Percentiles rank a stretch among this genome's conserved stretches.
Evolutionary conservation across 2,888 invertebrate genomes (phyloP).

Genomic region (Hylaea fasciaria): DNA sequence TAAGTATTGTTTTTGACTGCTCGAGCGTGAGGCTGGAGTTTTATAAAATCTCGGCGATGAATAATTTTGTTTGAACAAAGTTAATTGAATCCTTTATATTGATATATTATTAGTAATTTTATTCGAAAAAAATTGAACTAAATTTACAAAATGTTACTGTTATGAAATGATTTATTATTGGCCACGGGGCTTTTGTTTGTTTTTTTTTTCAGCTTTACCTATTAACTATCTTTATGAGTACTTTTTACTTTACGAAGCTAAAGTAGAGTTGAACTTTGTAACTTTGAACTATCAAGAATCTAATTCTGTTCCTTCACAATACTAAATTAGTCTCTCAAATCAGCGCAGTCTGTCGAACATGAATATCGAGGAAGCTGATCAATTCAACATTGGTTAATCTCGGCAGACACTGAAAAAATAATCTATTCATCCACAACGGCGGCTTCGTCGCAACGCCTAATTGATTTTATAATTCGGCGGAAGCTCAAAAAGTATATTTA

Average conservation of each 20-base stretch:
- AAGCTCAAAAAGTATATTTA: conserved; percentile 65
- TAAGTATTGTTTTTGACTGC: conserved; percentile 85
- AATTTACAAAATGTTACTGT: not conserved
- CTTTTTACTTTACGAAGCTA: not conserved
- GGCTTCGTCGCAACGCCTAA: conserved; percentile 60
- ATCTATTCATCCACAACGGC: conserved; percentile 43
- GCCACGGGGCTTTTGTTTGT: no score
- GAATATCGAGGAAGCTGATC: conserved; percentile 25
- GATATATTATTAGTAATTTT: conserved; percentile 12
- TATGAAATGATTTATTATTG: no score
- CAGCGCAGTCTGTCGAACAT: not conserved
- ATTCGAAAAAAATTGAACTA: not conserved
- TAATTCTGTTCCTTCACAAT: not conserved
- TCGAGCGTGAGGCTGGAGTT: conserved; percentile 73
- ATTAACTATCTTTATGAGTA: no score
- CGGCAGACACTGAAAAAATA: conserved; percentile 43
- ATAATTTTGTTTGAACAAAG: conserved; percentile 71
- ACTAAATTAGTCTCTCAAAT: not conserved
- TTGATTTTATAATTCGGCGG: conserved; percentile 75
- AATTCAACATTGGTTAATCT: conserved; percentile 35
- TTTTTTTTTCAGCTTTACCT: no score
- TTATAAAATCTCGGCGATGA: conserved; percentile 78
- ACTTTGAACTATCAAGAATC: no score
- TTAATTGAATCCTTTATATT: conserved; percentile 68
- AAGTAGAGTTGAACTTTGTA: no score